These are phyloP conservation scores for Himalopsyche anomala DNA, from an alignment of 2,888 invertebrate species.

Conservation along the genomic window DNA sequence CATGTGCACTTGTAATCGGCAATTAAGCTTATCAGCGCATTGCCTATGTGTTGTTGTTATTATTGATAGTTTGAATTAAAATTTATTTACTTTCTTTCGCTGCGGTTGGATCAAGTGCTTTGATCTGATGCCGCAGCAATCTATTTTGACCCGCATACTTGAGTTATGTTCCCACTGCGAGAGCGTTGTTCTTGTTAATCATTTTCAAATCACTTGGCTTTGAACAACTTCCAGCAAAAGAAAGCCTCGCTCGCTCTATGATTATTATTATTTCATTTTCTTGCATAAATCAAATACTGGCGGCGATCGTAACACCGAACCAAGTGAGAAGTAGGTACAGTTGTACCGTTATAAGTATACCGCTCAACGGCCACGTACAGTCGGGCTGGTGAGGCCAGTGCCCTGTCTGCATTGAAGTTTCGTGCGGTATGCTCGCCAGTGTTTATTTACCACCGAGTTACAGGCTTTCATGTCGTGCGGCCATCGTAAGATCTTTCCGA, in stretches of 20 bases:
- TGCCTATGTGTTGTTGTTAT: no score
- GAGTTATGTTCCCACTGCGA: not conserved
- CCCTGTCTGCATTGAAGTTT: not conserved
- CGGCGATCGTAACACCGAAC: conserved; percentile 9
- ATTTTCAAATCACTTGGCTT: not conserved
- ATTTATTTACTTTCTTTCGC: not conserved
- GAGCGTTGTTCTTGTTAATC: conserved; percentile 27
- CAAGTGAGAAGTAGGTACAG: not conserved
- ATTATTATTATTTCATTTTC: conserved; percentile 5
- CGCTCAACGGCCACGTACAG: not conserved
- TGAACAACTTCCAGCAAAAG: not conserved
- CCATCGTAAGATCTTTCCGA: no score
- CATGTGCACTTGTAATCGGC: no score
- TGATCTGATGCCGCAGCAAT: not conserved
- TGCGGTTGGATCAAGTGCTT: not conserved
- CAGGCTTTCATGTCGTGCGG: no score
- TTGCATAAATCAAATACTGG: conserved; percentile 28
- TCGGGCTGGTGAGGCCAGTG: not conserved
- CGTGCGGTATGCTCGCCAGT: not conserved
- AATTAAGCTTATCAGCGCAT: no score
- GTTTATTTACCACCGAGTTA: no score
- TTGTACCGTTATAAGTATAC: not conserved
- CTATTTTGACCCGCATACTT: conserved; percentile 35
- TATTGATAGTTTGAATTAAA: no score
- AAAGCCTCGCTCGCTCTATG: not conserved